Base-by-base conservation (phyloP, 2,888 invertebrate genomes). In the Tetheella fluctuosa region DNA sequence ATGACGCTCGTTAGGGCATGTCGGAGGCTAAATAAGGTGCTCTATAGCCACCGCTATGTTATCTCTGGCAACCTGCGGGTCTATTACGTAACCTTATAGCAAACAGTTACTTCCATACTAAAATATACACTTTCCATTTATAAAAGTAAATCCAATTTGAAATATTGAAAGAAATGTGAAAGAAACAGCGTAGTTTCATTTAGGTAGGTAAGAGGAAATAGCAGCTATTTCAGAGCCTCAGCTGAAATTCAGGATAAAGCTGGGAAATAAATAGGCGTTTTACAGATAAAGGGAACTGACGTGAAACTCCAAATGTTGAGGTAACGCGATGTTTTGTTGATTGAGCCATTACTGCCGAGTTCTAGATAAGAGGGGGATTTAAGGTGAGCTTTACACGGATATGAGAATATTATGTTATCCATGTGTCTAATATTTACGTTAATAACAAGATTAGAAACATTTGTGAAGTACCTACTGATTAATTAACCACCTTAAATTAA, bases 161-260 rank as follows among this genome's bases (percentile, higher is more conserved):
- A 34, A 34, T 34, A 34, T 34, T 7, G n/a, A n/a, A 17, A 17
- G 7, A 42, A 7, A 6, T 0, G 4, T 15, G 13, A 15, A 37
- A 15, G 15, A 15, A 13, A 37, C 15, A 15, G 37, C 13, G 15
- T 39, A 39, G 39, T 39, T 25, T 8, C 12, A 30, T 30, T 8
- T 25, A 58, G 64, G 55, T 54, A 60, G 63, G 55, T 58, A 55
- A 61, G 57, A 64, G 77, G 71, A 77, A 80, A 80, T 79, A 71
- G 79, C 69, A 60, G 70, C 77, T 69, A 78, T 80, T 79, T 63
- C 67, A 65, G 67, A 34, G 3, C 2, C 59, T 58, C 57, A 58
- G 58, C 53, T 64, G 65, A 62, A 65, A 64, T 64, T 61, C 60
- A 62, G 62, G 62, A 62, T 42, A 55, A 59, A 55, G 54, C 23